Conservation (phyloP, 2,113 vertebrate genomes). For the Planiliza haematocheilus region DNA sequence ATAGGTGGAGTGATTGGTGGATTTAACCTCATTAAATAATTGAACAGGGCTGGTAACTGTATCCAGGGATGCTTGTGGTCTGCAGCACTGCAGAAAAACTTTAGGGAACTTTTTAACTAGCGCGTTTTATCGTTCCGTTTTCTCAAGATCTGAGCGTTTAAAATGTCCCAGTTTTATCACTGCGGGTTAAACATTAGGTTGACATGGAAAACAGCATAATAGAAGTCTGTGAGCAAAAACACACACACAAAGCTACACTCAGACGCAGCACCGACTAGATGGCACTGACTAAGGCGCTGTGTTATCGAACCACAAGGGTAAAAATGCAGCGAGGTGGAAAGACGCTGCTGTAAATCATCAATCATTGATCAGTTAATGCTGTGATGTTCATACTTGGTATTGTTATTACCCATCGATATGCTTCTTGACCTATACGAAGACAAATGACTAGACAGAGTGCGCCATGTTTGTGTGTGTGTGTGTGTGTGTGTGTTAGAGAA, state of each 20-base stretch:
- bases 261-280: not conserved
- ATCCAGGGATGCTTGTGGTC: conserved; percentile 46
- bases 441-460: not conserved
- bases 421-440: not conserved
- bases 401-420: conserved; percentile 21
- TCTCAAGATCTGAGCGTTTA: not conserved
- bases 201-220: too few relatives aligned
- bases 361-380: conserved; percentile 32
- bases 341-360: conserved; percentile 32
- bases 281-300: not conserved
- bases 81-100: conserved; percentile 13
- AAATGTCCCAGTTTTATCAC: not conserved
- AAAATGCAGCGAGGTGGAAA: conserved; percentile 15
- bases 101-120: not conserved
- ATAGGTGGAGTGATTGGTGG: conserved; percentile 68
- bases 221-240: too few relatives aligned
- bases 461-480: conserved; percentile 8
- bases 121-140: not conserved
- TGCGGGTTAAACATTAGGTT: too few relatives aligned
- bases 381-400: conserved; percentile 12
- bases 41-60: conserved; percentile 60
- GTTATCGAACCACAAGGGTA: conserved; percentile 15
- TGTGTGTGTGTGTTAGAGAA: conserved; percentile 1
- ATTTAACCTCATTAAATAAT: conserved; percentile 70
- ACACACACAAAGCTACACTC: not conserved